phyloP scores from a whole-genome alignment of 2,888 invertebrate genomes.

The Amblyjoppa fuscipennis region DNA sequence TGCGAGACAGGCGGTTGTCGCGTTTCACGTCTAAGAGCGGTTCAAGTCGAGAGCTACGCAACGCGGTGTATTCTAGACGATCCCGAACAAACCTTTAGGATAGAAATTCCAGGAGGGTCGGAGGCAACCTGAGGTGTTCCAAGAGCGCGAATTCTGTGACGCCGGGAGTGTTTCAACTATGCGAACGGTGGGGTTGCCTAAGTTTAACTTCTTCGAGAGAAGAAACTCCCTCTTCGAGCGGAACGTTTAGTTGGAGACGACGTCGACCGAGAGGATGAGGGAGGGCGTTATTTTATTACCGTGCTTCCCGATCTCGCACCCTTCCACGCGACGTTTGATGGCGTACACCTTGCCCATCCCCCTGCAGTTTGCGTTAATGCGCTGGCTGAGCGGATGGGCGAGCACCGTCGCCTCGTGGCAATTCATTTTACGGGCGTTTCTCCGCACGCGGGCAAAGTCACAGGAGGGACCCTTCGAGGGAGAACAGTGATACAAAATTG shows the following conservation, averaged over 20 bases:
- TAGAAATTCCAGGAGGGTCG: slow-evolving; percentile 59
- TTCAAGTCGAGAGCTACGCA: not conserved
- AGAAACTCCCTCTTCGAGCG: slow-evolving; percentile 60
- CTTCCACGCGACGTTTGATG: slow-evolving; percentile 72
- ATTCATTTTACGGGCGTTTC: slow-evolving; percentile 61
- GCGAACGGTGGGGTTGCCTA: slow-evolving; percentile 47
- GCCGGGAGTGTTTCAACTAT: slow-evolving; percentile 66
- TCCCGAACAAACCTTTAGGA: slow-evolving; percentile 52
- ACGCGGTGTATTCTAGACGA: slow-evolving; percentile 19
- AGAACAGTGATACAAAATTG: not conserved
- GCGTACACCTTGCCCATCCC: slow-evolving; percentile 70
- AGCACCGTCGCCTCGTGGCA: slow-evolving; percentile 20
- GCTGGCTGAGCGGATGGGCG: slow-evolving; percentile 40
- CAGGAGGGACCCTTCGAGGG: slow-evolving; percentile 17
- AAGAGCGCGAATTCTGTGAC: slow-evolving; percentile 54
- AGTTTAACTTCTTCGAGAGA: slow-evolving; percentile 72
- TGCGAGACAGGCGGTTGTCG: slow-evolving; percentile 37
- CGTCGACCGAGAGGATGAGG: slow-evolving; percentile 51
- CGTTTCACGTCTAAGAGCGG: slow-evolving; percentile 8
- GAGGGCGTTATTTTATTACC: slow-evolving; percentile 81
- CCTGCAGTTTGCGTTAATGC: slow-evolving; percentile 63
- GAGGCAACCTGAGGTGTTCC: slow-evolving; percentile 52
- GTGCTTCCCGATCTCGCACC: slow-evolving; percentile 73
- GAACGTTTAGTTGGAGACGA: slow-evolving; percentile 61
- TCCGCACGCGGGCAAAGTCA: slow-evolving; percentile 40